Base-by-base conservation (phyloP, 2,888 invertebrate species). In the Stenoptilia bipunctidactyla region DNA sequence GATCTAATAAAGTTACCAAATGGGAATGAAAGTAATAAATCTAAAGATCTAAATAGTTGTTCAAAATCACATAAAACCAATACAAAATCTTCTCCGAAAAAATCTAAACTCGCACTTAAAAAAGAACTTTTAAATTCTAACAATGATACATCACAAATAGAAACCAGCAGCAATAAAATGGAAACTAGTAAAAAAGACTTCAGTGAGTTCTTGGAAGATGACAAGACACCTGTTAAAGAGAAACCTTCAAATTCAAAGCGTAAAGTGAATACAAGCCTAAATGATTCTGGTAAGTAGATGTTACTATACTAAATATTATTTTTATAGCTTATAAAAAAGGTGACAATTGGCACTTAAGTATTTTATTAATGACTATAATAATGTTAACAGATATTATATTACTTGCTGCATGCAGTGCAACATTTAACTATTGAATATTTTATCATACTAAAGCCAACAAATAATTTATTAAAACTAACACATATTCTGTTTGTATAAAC, bases 281-380 rank as follows among this genome's bases (percentile, higher is more conserved):
- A 80, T 65, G 73, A 76, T 40, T 79, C 80, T 45, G 75, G 83
- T 83, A 55, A 20, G 8, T 20, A 20, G 8, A 5, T 20, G 4
- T 20, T 20, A n/a, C n/a, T 20, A 20, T 20, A 20, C 20, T 20
- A 5, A 20, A 20, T 20, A 8, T 20, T 20, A 20, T n/a, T n/a
- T n/a, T n/a, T n/a, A n/a, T n/a, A n/a, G n/a, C n/a, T n/a, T n/a
- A n/a, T n/a, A n/a, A n/a, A n/a, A n/a, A n/a, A n/a, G n/a, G n/a
- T n/a, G n/a, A n/a, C n/a, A n/a, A n/a, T n/a, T n/a, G n/a, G n/a
- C n/a, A n/a, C n/a, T n/a, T n/a, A n/a, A n/a, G n/a, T n/a, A n/a
- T n/a, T n/a, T n/a, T n/a, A n/a, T n/a, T n/a, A n/a, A n/a, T n/a
- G n/a, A n/a, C n/a, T n/a, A n/a, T n/a, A n/a, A n/a, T n/a, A n/a